These are phyloP conservation scores for Ardeotis arabs DNA, from an alignment of 2,113 vertebrate genomes.

Conservation along the genomic window DNA sequence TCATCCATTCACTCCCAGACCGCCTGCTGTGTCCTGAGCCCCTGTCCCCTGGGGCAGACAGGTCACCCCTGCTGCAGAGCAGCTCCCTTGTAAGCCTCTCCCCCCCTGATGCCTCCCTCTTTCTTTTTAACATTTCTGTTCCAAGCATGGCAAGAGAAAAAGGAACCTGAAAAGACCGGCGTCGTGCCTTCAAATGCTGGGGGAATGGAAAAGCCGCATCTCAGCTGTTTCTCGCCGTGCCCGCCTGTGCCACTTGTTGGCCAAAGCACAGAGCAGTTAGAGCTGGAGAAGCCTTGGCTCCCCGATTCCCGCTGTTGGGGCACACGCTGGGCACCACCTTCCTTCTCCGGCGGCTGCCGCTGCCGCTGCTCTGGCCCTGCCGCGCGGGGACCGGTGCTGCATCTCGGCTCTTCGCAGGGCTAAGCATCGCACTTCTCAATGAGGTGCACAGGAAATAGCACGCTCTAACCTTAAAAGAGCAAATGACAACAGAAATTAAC, in stretches of 20 bases:
- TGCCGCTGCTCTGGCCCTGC: background rate
- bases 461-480: background rate
- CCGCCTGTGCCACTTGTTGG: background rate
- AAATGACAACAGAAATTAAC: background rate
- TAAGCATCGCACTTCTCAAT: background rate
- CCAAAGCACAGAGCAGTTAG: fast-evolving
- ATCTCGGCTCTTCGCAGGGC: background rate
- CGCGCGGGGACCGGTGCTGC: fast-evolving
- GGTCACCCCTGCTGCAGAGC: fast-evolving
- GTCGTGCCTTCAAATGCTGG: background rate
- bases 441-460: background rate
- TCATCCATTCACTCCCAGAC: fast-evolving
- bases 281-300: background rate
- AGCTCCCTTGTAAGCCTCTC: background rate
- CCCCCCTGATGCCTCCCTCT: fast-evolving
- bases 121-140: background rate
- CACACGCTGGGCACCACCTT: fast-evolving
- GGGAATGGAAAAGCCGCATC: background rate
- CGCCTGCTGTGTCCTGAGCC: fast-evolving
- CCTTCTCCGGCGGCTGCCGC: fast-evolving
- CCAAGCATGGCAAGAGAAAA: background rate
- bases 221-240: background rate
- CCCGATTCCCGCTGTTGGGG: background rate
- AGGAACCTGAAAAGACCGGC: background rate
- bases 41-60: background rate